phyloP scores from a whole-genome alignment of 2,113 vertebrate genomes.

The Stigmatopora nigra region DNA sequence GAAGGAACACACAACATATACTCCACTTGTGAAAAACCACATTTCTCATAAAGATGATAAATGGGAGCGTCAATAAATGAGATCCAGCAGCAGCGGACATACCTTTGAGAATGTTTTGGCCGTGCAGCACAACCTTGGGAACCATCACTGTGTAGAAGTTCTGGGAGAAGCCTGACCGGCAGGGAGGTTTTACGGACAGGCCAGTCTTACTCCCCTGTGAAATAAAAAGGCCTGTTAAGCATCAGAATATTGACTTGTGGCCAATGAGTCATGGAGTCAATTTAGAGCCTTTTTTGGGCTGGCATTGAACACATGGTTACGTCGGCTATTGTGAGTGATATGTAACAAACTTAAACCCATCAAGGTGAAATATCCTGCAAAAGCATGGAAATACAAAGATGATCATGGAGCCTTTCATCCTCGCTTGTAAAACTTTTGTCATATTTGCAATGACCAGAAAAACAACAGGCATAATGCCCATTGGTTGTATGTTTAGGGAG shows the following conservation, averaged over 20 bases:
- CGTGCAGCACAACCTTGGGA: constrained; percentile 66
- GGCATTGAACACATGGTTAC: constrained; percentile 24
- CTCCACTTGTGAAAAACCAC: constrained; percentile 9
- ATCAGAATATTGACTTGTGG: constrained; percentile 47
- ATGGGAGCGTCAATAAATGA: constrained; percentile 31
- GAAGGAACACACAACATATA: constrained; percentile 21
- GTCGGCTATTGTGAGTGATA: constrained; percentile 8
- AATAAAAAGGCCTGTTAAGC: constrained; percentile 43
- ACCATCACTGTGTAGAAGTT: constrained; percentile 75
- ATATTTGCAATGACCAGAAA: neutral
- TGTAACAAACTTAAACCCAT: constrained; percentile 14
- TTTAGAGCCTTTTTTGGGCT: constrained; percentile 34
- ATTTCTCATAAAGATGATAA: constrained; percentile 14
- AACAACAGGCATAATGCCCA: neutral
- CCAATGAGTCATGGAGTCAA: constrained; percentile 38
- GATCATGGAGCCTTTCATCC: neutral
- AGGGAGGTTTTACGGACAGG: constrained; percentile 54
- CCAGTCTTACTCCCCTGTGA: constrained; percentile 66
- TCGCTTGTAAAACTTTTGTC: neutral
- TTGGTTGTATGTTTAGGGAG: neutral
- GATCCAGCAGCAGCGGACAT: constrained; percentile 39
- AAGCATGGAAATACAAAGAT: neutral
- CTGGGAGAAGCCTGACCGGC: constrained; percentile 74
- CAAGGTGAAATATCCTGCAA: constrained; percentile 5
- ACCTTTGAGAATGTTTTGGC: constrained; percentile 73